A percentile compares a stretch with the other conserved stretches of the same genome.
These are phyloP conservation scores for Ecliptopera silaceata DNA, from an alignment of 2,888 invertebrate genomes.

Conservation along the genomic window DNA sequence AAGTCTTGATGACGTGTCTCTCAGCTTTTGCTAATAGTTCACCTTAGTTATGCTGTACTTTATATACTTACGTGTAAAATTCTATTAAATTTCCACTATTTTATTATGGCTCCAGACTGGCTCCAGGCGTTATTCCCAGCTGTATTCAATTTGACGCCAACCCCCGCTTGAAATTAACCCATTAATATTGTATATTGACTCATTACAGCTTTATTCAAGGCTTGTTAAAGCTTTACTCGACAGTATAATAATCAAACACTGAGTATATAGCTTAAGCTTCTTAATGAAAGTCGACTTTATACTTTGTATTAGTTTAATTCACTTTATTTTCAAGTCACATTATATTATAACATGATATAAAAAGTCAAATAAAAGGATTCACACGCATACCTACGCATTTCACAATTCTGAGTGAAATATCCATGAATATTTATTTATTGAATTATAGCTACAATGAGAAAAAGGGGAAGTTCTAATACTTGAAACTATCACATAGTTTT, in stretches of 20 bases:
- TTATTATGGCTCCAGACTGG: not conserved
- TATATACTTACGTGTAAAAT: too few species aligned
- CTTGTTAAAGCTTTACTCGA: slow-evolving; percentile 15
- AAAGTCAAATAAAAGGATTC: too few species aligned
- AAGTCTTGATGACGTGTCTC: slow-evolving; percentile 14
- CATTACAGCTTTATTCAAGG: slow-evolving; percentile 35
- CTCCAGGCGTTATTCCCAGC: slow-evolving; percentile 15
- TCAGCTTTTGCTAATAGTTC: not conserved
- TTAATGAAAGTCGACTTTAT: not conserved
- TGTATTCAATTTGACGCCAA: slow-evolving; percentile 45
- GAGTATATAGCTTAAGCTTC: not conserved
- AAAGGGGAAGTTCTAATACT: too few species aligned
- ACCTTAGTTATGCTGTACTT: too few species aligned
- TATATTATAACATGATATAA: too few species aligned
- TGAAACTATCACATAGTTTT: too few species aligned
- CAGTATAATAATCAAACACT: not conserved
- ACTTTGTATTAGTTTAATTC: too few species aligned
- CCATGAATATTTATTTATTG: too few species aligned
- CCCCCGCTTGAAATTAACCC: slow-evolving; percentile 39
- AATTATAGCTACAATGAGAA: too few species aligned
- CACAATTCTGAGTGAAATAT: too few species aligned
- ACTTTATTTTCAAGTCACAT: too few species aligned
- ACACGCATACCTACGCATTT: too few species aligned
- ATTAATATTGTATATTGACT: slow-evolving; percentile 49
- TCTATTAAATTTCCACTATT: not conserved